Evolutionary conservation across 2,797 vertebrate genomes (phyloP), one percentile per base, ranked within the genome.

Genomic region (Octomys mimax): DNA sequence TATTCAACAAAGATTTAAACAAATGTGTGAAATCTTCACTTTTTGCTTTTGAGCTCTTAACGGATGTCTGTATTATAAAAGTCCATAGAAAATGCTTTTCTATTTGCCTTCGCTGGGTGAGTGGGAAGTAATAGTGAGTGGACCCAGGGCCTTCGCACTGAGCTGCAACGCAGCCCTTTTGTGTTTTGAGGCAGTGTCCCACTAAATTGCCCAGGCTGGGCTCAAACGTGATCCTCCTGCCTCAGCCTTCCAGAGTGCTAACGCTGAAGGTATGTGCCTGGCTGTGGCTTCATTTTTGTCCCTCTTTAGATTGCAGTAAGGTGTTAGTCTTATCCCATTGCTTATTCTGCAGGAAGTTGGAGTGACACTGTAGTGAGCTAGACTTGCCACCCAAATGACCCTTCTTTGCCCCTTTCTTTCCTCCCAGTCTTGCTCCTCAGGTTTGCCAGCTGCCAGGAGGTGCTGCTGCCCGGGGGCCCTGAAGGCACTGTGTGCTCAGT

Each of bases 291-390:
- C 18, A 21, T 42, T 91, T 92, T 73, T 46, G 10, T 71, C 18
- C 54, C 87, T 66, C 79, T 82, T 88, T 92, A 31, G 59, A 71
- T 91, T 96, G 85, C 68, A 81, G 0, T 77, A 93, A 82, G 59
- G 64, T 75, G 21, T 1, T 26, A 13, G 54, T 31, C 84, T 42
- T 11, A 64, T 13, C 36, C 12, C 14, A 26, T 31, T 62, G 31
- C n/a, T 89, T 57, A 11, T 78, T 95, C 57, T 31, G 6, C 19
- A 42, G 12, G 57, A 52, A 18, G 36, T 6, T 31, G 22, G 79
- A 70, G 39, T 49, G 28, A 28, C 1, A 4, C 61, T 14, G 0
- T 12, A 31, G 70, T 62, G 22, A 87, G 21, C 19, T n/a, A 62
- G 77, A 24, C 39, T 64, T 26, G 3, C 14, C 46, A 6, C 5